A percentile compares a stretch with the other conserved stretches of the same genome.
These are phyloP conservation scores for Nemurella pictetii DNA, from an alignment of 2,888 invertebrate species.

Conservation along the genomic window DNA sequence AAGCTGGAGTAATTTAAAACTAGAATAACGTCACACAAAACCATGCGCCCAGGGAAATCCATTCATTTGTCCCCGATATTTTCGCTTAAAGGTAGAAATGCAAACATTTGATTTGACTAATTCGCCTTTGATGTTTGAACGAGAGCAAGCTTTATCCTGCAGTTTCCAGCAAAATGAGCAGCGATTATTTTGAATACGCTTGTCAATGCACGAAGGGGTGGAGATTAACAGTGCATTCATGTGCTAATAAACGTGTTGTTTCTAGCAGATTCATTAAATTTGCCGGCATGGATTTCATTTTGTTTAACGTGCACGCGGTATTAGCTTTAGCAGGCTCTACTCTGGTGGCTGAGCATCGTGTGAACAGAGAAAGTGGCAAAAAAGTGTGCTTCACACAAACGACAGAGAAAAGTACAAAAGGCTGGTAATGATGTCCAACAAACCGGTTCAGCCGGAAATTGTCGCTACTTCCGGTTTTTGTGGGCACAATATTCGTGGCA, in stretches of 20 bases:
- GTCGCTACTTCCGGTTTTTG: constrained; percentile 18
- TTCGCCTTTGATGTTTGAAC: background rate
- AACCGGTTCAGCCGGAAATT: constrained; percentile 21
- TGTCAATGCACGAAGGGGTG: background rate
- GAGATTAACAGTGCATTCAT: background rate
- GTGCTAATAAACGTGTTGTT: background rate
- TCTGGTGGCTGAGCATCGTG: background rate
- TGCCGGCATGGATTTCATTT: background rate
- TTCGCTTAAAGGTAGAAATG: background rate
- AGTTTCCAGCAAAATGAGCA: background rate
- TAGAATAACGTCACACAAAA: background rate
- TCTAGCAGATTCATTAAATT: background rate
- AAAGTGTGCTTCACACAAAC: background rate
- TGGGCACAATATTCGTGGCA: background rate
- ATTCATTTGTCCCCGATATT: background rate
- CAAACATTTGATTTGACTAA: background rate
- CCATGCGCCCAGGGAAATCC: background rate
- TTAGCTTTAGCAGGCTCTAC: background rate
- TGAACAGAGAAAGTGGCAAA: background rate
- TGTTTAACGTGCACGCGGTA: background rate
- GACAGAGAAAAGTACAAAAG: constrained; percentile 21
- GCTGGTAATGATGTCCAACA: constrained; percentile 8
- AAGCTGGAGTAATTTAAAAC: background rate
- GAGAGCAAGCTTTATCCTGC: background rate
- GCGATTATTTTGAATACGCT: background rate